Conservation (phyloP, 2,113 vertebrate genomes). For the Pelecanus crispus region DNA sequence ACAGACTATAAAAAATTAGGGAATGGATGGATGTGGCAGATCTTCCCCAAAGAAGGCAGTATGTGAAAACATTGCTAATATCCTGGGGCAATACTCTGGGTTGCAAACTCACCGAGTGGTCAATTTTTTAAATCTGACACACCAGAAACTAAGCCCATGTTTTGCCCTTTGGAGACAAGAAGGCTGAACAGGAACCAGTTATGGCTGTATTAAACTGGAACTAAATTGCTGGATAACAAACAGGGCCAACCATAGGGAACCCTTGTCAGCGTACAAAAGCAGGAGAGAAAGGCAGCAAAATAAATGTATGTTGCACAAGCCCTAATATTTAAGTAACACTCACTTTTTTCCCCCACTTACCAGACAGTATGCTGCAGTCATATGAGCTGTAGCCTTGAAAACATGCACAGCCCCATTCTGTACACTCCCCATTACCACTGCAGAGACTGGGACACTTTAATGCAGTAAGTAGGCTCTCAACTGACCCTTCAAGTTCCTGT, state of each 20-base stretch:
- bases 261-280: background rate
- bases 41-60: background rate
- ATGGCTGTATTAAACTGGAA: background rate
- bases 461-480: constrained; percentile 60
- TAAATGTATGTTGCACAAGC: background rate
- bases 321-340: background rate
- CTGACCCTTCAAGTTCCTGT: constrained; percentile 8
- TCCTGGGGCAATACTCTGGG: background rate
- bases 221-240: background rate
- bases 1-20: background rate
- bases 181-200: background rate
- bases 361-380: constrained; percentile 80
- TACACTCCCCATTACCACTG: constrained; percentile 82
- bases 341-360: constrained; percentile 62
- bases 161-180: background rate
- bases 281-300: background rate
- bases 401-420: constrained; percentile 84
- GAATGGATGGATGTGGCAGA: background rate
- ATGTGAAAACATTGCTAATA: background rate
- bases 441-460: constrained; percentile 84
- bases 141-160: background rate
- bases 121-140: background rate
- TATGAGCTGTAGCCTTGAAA: constrained; percentile 83
- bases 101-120: background rate
- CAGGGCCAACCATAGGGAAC: background rate